These are phyloP conservation scores for Otolemur garnettii DNA, from an alignment of 2,113 vertebrate species.

Conservation along the genomic window DNA sequence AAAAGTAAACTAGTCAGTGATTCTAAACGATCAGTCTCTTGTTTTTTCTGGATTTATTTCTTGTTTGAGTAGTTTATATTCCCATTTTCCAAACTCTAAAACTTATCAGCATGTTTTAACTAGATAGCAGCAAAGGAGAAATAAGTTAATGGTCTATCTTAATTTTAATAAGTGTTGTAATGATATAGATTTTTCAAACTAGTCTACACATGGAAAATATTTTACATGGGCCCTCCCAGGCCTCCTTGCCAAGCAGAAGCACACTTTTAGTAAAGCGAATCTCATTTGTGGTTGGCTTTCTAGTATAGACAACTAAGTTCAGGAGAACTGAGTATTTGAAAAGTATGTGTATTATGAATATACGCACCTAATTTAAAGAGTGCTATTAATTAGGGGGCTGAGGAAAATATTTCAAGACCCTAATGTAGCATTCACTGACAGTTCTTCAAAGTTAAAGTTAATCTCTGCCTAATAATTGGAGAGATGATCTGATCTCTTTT, in stretches of 20 bases:
- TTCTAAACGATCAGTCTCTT: background rate
- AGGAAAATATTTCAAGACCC: background rate
- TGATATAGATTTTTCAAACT: background rate
- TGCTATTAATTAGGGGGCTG: background rate
- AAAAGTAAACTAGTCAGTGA: background rate
- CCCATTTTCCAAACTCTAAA: slow-evolving; percentile 55
- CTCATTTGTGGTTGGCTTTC: slow-evolving; percentile 2
- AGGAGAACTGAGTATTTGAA: slow-evolving; percentile 52
- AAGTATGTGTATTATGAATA: slow-evolving; percentile 1
- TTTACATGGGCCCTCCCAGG: background rate
- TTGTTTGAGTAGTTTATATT: background rate
- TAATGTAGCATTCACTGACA: background rate
- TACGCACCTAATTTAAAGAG: slow-evolving; percentile 37
- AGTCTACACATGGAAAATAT: slow-evolving; percentile 71
- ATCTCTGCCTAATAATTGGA: background rate
- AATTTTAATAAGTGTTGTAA: slow-evolving; percentile 53
- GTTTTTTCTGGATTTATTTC: slow-evolving; percentile 26
- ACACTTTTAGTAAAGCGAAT: slow-evolving; percentile 46
- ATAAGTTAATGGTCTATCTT: background rate
- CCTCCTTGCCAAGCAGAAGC: slow-evolving; percentile 59
- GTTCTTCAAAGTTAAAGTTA: background rate
- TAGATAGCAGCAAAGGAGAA: background rate
- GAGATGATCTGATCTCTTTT: background rate
- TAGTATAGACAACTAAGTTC: slow-evolving; percentile 69
- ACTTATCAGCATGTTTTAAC: slow-evolving; percentile 1